Evolutionary conservation across 1,140 invertebrate genomes (phyloP).

Genomic region (Apolygus lucorum): DNA sequence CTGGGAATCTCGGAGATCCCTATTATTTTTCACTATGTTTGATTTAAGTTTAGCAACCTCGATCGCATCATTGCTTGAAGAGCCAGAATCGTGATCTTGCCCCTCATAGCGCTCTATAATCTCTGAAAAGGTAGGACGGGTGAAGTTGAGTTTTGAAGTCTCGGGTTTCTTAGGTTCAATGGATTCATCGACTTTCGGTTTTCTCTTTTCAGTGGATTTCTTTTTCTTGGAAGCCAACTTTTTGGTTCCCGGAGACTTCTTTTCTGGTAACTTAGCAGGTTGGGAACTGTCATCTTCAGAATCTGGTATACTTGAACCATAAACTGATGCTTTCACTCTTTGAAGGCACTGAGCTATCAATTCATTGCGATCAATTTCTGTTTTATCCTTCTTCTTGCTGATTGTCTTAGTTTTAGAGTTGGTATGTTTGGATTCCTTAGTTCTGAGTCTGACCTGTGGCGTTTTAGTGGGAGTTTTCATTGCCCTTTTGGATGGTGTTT

Average conservation of each 20-base stretch:
- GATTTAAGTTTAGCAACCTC: too few species aligned
- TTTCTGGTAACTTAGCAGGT: background rate
- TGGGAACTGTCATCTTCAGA: background rate
- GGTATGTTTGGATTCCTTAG: background rate
- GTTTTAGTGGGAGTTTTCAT: constrained; percentile 5
- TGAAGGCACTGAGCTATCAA: background rate
- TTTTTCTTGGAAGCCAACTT: background rate
- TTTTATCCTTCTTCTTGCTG: background rate
- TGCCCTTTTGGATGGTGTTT: too few species aligned
- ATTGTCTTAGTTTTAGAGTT: background rate
- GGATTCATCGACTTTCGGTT: background rate
- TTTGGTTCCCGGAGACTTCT: background rate
- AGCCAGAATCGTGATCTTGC: too few species aligned
- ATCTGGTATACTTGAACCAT: background rate
- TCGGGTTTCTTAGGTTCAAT: background rate
- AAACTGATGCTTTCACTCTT: background rate
- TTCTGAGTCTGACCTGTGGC: background rate
- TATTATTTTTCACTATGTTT: too few species aligned
- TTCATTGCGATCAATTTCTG: background rate
- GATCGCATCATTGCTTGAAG: too few species aligned
- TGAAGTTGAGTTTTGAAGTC: too few species aligned
- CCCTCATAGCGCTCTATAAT: too few species aligned
- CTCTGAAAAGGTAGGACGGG: too few species aligned
- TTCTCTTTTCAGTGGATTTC: background rate
- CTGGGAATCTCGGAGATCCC: too few species aligned